A percentile compares a stretch with the other conserved stretches of the same genome.
Conservation (phyloP, 2,113 vertebrate genomes). For the Otocyon megalotis region DNA sequence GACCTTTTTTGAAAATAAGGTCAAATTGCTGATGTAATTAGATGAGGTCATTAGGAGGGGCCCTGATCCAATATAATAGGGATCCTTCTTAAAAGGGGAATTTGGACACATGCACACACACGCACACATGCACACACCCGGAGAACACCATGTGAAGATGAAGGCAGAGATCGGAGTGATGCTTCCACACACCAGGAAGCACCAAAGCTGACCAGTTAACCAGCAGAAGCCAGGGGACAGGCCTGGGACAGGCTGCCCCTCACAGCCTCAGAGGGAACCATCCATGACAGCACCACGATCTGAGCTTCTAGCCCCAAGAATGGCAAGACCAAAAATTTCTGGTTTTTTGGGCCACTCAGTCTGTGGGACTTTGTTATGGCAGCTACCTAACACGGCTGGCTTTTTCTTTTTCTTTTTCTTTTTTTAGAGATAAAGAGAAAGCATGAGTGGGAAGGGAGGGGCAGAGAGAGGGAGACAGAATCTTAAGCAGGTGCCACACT, state of each 20-base stretch:
- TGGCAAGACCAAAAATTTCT: neutral
- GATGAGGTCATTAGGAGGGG: neutral
- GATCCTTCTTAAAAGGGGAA: neutral
- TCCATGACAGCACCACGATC: rapidly evolving
- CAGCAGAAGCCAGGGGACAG: neutral
- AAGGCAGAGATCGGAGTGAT: neutral
- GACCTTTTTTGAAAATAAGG: neutral
- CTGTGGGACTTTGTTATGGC: neutral
- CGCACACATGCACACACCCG: neutral
- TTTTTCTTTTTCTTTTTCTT: neutral
- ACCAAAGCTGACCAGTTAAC: neutral
- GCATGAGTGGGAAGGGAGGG: neutral
- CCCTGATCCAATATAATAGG: neutral
- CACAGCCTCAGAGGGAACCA: neutral
- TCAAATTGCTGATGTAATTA: neutral
- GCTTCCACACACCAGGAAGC: neutral
- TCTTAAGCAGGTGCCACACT: neutral
- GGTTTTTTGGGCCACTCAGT: neutral
- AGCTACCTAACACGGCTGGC: neutral
- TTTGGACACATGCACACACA: neutral
- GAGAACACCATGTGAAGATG: neutral
- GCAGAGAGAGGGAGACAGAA: neutral
- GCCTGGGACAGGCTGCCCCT: neutral
- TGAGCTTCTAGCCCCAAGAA: neutral
- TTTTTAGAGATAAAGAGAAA: neutral